Conservation (phyloP, 2,888 invertebrate genomes). For the Troides oblongomaculatus region DNA sequence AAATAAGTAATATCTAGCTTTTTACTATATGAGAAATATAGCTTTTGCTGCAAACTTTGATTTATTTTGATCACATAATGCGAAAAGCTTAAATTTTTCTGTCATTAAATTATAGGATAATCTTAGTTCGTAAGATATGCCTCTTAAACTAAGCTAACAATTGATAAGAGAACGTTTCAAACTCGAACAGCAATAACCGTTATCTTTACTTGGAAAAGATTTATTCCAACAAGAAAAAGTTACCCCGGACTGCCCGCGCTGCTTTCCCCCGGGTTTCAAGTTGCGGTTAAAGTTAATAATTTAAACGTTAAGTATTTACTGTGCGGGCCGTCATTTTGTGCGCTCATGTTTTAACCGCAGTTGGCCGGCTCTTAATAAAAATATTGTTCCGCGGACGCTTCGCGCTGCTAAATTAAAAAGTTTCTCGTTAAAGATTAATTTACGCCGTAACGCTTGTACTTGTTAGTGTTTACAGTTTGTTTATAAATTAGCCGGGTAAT, state of each 20-base stretch:
- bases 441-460: conserved; percentile 18
- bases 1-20: no score
- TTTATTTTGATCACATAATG: no score
- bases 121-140: background rate
- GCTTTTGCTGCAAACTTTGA: no score
- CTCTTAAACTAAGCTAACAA: background rate
- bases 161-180: conserved; percentile 19
- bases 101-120: background rate
- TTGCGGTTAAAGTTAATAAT: conserved; percentile 41
- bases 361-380: conserved; percentile 26
- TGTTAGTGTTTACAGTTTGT: conserved; percentile 13
- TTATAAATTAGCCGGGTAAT: conserved; percentile 11
- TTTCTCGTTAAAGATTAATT: conserved; percentile 28
- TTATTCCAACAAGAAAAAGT: conserved; percentile 29
- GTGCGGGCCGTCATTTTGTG: conserved; percentile 29
- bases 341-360: conserved; percentile 27
- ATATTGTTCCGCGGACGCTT: conserved; percentile 26
- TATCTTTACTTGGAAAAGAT: conserved; percentile 28
- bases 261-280: conserved; percentile 37
- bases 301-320: conserved; percentile 40
- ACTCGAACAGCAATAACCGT: conserved; percentile 24
- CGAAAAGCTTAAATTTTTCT: no score
- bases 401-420: conserved; percentile 24
- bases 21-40: no score
- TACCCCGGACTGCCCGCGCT: conserved; percentile 14